These are phyloP conservation scores for Macrobrachium rosenbergii DNA, from an alignment of 1,140 invertebrate genomes.

Conservation along the genomic window DNA sequence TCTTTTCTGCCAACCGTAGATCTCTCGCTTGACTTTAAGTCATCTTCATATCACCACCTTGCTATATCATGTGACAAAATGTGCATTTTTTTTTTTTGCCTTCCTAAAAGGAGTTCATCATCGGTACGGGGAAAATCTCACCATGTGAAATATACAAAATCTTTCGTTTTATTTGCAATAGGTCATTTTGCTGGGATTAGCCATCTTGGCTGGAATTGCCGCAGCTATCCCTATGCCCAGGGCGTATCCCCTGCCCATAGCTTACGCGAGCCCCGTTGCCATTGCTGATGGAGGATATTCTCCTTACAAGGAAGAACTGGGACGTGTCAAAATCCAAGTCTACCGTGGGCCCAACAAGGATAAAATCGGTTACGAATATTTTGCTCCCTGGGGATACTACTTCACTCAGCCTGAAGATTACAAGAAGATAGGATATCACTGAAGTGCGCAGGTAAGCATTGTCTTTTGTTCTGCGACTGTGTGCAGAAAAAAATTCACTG, in stretches of 20 bases:
- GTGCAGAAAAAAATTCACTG: no score
- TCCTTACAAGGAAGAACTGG: slow-evolving; percentile 43
- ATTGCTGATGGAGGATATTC: slow-evolving; percentile 16
- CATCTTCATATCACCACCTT: no score
- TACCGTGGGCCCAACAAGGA: slow-evolving; percentile 67
- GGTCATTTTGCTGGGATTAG: no score
- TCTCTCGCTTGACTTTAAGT: no score
- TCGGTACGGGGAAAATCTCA: no score
- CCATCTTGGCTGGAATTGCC: not conserved
- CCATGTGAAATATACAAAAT: no score
- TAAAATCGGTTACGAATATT: slow-evolving; percentile 67
- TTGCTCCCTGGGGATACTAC: slow-evolving; percentile 67
- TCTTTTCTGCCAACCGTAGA: no score
- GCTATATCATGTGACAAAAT: no score
- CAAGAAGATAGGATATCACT: slow-evolving; percentile 63
- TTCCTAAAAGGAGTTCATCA: no score
- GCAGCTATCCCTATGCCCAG: not conserved
- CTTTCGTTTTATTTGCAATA: no score
- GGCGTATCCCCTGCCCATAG: slow-evolving; percentile 1
- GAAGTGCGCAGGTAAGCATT: not conserved
- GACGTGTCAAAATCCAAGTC: slow-evolving; percentile 66
- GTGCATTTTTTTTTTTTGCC: no score
- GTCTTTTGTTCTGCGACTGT: no score
- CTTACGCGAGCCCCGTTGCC: not conserved
- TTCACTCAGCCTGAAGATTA: slow-evolving; percentile 69